phyloP scores from a whole-genome alignment of 2,113 vertebrate genomes.

The Clarias gariepinus region DNA sequence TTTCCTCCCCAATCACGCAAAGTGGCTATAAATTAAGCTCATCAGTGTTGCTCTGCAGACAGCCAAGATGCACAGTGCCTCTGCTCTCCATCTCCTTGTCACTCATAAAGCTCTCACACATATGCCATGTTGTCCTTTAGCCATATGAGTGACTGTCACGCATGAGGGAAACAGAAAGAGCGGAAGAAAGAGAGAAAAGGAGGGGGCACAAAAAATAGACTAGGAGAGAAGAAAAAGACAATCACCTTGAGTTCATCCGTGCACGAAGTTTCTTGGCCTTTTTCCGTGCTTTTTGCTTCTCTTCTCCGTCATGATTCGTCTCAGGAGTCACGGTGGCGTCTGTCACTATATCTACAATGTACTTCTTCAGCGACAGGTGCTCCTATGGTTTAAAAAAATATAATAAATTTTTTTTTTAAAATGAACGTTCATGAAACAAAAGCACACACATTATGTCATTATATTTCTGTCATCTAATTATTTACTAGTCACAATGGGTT shows the following conservation, averaged over 20 bases:
- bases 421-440: not conserved
- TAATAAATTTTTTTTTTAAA: not conserved
- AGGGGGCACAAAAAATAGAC: not conserved
- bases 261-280: constrained; percentile 94
- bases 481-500: not conserved
- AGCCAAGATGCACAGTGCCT: constrained; percentile 82
- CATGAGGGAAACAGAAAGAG: constrained; percentile 15
- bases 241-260: constrained; percentile 94
- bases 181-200: constrained; percentile 2
- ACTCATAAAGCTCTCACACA: constrained; percentile 62
- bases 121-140: constrained; percentile 54
- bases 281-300: constrained; percentile 90
- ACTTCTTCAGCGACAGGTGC: constrained; percentile 96
- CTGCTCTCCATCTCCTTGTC: constrained; percentile 72
- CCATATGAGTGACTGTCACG: constrained; percentile 41
- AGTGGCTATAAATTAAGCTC: constrained; percentile 98
- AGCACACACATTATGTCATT: not conserved
- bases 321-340: constrained; percentile 83
- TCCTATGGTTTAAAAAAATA: constrained; percentile 78
- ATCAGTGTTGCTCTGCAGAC: constrained; percentile 85
- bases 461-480: not conserved
- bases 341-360: constrained; percentile 89
- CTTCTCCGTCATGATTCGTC: constrained; percentile 84
- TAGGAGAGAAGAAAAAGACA: not conserved
- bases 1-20: constrained; percentile 93